A percentile compares a stretch with the other conserved stretches of the same genome.
Evolutionary conservation across 2,113 vertebrate species (phyloP).

Genomic region (Ornithorhynchus anatinus): DNA sequence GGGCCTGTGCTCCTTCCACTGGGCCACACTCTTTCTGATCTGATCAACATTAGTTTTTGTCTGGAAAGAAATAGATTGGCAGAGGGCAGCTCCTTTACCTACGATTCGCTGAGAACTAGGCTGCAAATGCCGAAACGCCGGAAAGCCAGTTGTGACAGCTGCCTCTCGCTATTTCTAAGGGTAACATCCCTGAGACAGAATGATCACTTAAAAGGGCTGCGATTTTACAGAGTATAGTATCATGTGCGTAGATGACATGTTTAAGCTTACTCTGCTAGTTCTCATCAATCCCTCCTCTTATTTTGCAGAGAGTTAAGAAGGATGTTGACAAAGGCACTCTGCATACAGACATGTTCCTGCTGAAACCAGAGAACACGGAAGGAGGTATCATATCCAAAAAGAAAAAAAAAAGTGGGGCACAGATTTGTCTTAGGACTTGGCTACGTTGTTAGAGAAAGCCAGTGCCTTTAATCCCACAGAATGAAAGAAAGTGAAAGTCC

Average conservation of each 20-base stretch:
- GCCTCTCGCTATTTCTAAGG: too few species aligned
- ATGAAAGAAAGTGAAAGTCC: background rate
- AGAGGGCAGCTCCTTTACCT: too few species aligned
- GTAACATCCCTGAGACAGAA: background rate
- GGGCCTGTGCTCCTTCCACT: too few species aligned
- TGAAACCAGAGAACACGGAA: slow-evolving; percentile 79
- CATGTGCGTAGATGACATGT: background rate
- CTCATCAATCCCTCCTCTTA: background rate
- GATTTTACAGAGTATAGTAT: too few species aligned
- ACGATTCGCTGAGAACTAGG: too few species aligned
- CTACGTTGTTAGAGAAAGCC: background rate
- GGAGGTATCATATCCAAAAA: slow-evolving; percentile 79
- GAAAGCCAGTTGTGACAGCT: too few species aligned
- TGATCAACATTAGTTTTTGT: too few species aligned
- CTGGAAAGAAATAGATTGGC: too few species aligned
- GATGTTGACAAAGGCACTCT: slow-evolving; percentile 93
- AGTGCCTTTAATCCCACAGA: background rate
- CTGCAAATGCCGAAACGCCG: too few species aligned
- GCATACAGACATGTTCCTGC: slow-evolving; percentile 91
- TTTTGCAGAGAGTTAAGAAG: slow-evolving; percentile 86
- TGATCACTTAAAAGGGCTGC: background rate
- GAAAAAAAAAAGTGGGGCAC: too few species aligned
- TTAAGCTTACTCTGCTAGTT: background rate
- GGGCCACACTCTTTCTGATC: too few species aligned
- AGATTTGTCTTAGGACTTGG: background rate